Evolutionary conservation across 2,113 vertebrate species (phyloP), one percentile per base, ranked within the genome.

Genomic region (Edolisoma coerulescens): DNA sequence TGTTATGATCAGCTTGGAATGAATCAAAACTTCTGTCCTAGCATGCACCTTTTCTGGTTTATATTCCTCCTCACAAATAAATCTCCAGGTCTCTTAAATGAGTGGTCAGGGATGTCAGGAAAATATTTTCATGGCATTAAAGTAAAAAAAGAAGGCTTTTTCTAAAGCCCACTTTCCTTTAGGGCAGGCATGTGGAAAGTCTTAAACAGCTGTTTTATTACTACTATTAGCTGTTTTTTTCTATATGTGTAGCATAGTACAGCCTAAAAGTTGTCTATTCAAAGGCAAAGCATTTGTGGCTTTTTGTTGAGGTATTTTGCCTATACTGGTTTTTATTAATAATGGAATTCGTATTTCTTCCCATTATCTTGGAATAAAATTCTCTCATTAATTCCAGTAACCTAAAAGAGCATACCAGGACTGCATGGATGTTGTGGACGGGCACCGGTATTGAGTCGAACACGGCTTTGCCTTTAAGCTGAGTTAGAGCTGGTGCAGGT

Each of bases 171-270:
- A 10, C 11, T 68, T 74, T 77, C 17, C 35, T 67, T 68, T 57
- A 91, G 11, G 33, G 24, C n/a, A 81, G n/a, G 28, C 41, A 49
- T 44, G 17, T 0, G 0, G 70, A 41, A 53, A 61, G 32, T 17
- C 20, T 61, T 70, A 88, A 63, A 35, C 42, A 75, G 15, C 5
- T 67, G 5, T 63, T 82, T 86, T 73, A 9, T 68, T 71, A 73
- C 47, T 76, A 30, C 22, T 32, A 23, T 67, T 67, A 49, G 4
- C 11, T 79, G 16, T 2, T 42, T 79, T 79, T 80, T 70, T 27
- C 27, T 12, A 2, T 35, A 16, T n/a, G 6, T 74, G 83, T 49
- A 65, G 7, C 20, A 33, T 3, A 70, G n/a, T 13, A 44, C 24
- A 61, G 16, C 17, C 24, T 78, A 44, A 26, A 82, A 60, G 9